Conservation (phyloP, 2,888 invertebrate species). For the Ornithoptera priamus region DNA sequence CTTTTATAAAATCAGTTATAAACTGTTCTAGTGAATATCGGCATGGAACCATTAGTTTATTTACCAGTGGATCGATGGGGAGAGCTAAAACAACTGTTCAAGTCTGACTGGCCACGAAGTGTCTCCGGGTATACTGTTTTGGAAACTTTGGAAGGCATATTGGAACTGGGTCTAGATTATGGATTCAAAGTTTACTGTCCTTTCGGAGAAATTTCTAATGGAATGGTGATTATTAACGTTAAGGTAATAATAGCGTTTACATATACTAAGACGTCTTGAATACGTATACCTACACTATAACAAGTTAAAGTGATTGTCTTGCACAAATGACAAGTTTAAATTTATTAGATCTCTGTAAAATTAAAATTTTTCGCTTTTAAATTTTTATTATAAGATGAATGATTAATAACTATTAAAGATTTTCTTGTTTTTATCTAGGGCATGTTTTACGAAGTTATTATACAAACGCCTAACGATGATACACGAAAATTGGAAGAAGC, state of each 20-base stretch:
- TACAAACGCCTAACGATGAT: conserved; percentile 48
- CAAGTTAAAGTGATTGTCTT: too few species aligned
- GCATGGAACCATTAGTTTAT: conserved; percentile 36
- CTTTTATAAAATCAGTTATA: conserved; percentile 2
- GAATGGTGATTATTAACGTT: conserved; percentile 52
- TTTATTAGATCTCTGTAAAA: too few species aligned
- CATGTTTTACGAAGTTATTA: conserved; percentile 48
- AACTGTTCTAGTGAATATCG: conserved; percentile 7
- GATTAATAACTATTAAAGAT: neutral
- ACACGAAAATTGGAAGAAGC: conserved; percentile 47
- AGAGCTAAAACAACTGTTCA: conserved; percentile 42
- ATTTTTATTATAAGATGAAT: neutral
- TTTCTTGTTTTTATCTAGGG: conserved; percentile 39
- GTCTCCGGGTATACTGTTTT: conserved; percentile 56
- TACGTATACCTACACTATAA: too few species aligned
- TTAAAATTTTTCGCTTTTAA: neutral
- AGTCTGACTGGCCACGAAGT: conserved; percentile 48
- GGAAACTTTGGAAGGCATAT: conserved; percentile 53
- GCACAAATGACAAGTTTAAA: too few species aligned
- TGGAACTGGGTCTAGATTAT: conserved; percentile 41
- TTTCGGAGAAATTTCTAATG: conserved; percentile 54
- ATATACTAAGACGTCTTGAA: too few species aligned
- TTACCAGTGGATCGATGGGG: conserved; percentile 45
- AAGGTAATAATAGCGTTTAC: conserved; percentile 41
- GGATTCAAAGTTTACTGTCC: conserved; percentile 63